Conservation (phyloP, 2,797 vertebrate species). For the Falco columbarius region DNA sequence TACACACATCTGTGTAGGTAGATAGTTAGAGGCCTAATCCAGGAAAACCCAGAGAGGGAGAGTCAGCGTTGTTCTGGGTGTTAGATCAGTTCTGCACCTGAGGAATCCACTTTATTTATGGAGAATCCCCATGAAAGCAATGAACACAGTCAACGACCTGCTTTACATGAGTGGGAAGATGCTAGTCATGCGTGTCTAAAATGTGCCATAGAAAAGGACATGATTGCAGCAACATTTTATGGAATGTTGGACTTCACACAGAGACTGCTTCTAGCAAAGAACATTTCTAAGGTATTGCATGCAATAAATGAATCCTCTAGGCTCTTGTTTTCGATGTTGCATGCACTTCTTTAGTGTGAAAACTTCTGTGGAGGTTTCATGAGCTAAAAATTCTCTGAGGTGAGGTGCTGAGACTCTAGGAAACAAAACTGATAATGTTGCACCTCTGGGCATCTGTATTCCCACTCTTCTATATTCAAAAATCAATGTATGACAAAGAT, state of each 20-base stretch:
- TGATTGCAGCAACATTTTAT: conserved; percentile 6
- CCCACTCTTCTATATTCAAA: not conserved
- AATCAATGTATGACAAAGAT: not conserved
- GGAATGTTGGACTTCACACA: not conserved
- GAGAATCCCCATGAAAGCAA: not conserved
- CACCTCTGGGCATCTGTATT: not conserved
- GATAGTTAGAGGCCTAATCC: not conserved
- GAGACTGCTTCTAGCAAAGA: not conserved
- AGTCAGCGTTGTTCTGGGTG: not conserved
- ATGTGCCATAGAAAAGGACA: not conserved
- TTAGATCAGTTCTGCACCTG: not conserved
- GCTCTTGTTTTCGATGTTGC: conserved; percentile 6
- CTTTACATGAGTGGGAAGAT: not conserved
- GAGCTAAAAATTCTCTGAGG: conserved; percentile 12
- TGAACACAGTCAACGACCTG: not conserved
- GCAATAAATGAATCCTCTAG: not conserved
- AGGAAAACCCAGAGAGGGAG: not conserved
- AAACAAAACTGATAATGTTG: not conserved
- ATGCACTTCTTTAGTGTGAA: not conserved
- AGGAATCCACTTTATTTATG: not conserved
- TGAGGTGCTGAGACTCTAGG: not conserved
- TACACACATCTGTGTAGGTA: fast-evolving
- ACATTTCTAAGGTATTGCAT: not conserved
- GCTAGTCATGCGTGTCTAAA: not conserved
- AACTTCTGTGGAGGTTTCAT: not conserved